Conservation (phyloP, 2,797 vertebrate species). For the Darevskia mixta region DNA sequence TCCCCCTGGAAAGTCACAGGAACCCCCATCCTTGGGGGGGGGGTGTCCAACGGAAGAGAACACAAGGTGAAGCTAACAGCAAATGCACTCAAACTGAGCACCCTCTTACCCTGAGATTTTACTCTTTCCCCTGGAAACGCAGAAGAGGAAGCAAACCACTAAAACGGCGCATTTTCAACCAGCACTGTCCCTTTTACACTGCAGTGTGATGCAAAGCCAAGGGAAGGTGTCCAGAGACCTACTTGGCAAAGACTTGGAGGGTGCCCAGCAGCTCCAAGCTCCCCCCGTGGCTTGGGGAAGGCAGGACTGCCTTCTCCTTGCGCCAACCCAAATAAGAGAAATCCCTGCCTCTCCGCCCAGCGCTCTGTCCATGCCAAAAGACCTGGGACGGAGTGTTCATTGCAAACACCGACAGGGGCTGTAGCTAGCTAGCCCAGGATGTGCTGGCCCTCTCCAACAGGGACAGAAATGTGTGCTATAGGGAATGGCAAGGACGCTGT, state of each 20-base stretch:
- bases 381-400: not conserved
- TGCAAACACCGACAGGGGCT: not conserved
- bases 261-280: not conserved
- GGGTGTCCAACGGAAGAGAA: not conserved
- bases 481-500: not conserved
- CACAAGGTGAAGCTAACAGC: not conserved
- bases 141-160: not conserved
- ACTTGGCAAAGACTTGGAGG: not conserved
- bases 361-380: not conserved
- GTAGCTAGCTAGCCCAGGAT: not conserved
- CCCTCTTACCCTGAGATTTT: too few species aligned
- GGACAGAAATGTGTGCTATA: not conserved
- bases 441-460: not conserved
- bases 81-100: not conserved
- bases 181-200: not conserved
- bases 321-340: not conserved
- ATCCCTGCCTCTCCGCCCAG: not conserved
- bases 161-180: not conserved
- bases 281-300: not conserved
- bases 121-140: too few species aligned
- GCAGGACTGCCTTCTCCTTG: not conserved
- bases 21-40: too few species aligned
- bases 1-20: not conserved
- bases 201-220: not conserved
- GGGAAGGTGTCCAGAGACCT: too few species aligned